Percentiles rank a stretch among this genome's conserved stretches.
phyloP scores from a whole-genome alignment of 2,797 vertebrate genomes.

The Neostethus bicornis region DNA sequence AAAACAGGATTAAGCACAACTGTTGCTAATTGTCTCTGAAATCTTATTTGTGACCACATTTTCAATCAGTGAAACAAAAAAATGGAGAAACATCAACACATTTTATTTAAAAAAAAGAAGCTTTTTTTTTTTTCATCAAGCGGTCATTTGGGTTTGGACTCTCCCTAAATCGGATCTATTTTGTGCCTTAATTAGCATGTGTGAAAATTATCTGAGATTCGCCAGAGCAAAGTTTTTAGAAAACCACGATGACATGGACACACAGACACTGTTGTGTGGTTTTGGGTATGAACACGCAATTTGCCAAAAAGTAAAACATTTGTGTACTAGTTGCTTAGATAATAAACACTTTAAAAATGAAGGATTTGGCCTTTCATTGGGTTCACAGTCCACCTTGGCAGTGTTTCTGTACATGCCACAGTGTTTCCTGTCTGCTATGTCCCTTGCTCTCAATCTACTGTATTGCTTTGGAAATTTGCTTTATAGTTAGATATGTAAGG shows the following conservation, averaged over 20 bases:
- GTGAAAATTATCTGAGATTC: conserved; percentile 22
- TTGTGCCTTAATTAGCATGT: conserved; percentile 33
- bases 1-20: no score
- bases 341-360: conserved; percentile 8
- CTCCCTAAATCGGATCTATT: conserved; percentile 21
- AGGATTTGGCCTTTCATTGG: no score
- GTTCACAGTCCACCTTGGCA: no score
- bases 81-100: conserved; percentile 4
- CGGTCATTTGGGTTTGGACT: conserved; percentile 26
- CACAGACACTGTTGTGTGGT: conserved; percentile 16
- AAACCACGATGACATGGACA: conserved; percentile 16
- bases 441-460: no score
- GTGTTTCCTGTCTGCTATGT: no score
- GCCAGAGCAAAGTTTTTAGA: conserved; percentile 15
- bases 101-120: no score
- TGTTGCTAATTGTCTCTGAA: conserved; percentile 13
- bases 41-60: conserved; percentile 5
- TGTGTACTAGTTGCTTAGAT: not conserved
- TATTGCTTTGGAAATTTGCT: no score
- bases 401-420: no score
- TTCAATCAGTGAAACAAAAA: conserved; percentile 18
- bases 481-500: no score
- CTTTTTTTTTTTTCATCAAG: conserved; percentile 17
- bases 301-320: conserved; percentile 17
- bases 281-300: conserved; percentile 8